phyloP scores from a whole-genome alignment of 2,113 vertebrate genomes.

The Australoheros scitulus region DNA sequence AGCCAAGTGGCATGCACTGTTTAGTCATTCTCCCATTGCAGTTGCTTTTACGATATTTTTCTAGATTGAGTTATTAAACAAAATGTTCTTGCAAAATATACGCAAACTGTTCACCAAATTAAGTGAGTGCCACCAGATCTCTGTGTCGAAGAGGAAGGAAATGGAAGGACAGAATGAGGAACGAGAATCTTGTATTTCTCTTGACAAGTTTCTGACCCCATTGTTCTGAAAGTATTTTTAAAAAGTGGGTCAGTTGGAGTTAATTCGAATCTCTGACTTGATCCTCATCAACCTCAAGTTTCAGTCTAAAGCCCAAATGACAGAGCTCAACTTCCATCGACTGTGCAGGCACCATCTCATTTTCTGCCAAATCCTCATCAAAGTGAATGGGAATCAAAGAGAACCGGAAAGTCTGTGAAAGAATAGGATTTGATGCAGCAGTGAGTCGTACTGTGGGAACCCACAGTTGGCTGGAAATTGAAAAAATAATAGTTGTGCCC shows the following conservation, averaged over 20 bases:
- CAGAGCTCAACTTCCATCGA: constrained; percentile 39
- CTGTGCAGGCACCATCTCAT: constrained; percentile 44
- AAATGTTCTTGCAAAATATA: not conserved
- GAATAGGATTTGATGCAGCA: constrained; percentile 49
- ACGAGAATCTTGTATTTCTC: not conserved
- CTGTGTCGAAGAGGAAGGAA: constrained; percentile 21
- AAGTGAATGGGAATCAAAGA: constrained; percentile 62
- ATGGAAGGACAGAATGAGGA: constrained; percentile 15
- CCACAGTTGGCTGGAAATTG: constrained; percentile 45
- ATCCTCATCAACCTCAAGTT: constrained; percentile 57
- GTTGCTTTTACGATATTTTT: not conserved
- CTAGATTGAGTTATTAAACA: not conserved
- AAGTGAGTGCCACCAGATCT: constrained; percentile 29
- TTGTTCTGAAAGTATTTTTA: constrained; percentile 50
- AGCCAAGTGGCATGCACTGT: not conserved
- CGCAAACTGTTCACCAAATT: constrained; percentile 18
- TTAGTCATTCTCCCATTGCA: not conserved
- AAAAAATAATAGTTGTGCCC: constrained; percentile 46
- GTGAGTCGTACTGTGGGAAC: constrained; percentile 50
- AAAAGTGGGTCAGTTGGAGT: constrained; percentile 61
- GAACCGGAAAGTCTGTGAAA: constrained; percentile 31
- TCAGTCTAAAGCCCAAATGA: constrained; percentile 58
- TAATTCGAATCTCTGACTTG: constrained; percentile 50
- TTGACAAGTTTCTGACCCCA: constrained; percentile 15
- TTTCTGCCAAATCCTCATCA: constrained; percentile 67